Conservation (phyloP, 2,888 invertebrate species). For the Andrena marginata region DNA sequence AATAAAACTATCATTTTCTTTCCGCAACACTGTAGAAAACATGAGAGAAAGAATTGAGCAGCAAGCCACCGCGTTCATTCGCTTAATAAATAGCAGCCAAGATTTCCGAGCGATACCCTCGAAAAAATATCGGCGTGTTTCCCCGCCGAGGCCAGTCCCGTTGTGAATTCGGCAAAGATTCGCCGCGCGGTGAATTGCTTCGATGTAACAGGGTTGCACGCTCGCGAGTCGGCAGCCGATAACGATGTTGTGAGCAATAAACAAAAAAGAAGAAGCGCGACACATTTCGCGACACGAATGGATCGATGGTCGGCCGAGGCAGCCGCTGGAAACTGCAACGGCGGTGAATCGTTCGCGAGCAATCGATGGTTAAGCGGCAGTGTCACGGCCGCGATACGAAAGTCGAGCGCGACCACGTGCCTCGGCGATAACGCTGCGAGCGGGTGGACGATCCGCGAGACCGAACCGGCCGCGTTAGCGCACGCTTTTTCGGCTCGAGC, state of each 20-base stretch:
- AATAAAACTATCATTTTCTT: too few relatives aligned
- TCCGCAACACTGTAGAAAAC: too few relatives aligned
- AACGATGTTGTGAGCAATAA: background rate
- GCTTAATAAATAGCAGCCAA: too few relatives aligned
- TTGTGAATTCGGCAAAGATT: too few relatives aligned
- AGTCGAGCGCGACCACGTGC: constrained; percentile 55
- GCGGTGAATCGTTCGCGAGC: constrained; percentile 19
- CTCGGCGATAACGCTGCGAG: constrained; percentile 39
- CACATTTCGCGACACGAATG: background rate
- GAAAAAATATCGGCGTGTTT: too few relatives aligned
- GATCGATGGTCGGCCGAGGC: background rate
- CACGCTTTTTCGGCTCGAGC: constrained; percentile 11
- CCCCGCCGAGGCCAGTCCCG: too few relatives aligned
- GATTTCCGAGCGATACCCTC: too few relatives aligned
- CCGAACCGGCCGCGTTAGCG: background rate
- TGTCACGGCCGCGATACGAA: constrained; percentile 61
- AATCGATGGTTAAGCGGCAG: constrained; percentile 49
- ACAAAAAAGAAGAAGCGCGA: constrained; percentile 13
- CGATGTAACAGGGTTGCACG: background rate
- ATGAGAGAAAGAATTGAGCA: too few relatives aligned
- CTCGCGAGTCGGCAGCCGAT: background rate
- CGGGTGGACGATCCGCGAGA: constrained; percentile 13
- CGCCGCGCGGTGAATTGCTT: too few relatives aligned
- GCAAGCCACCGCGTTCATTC: too few relatives aligned
- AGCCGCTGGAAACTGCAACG: constrained; percentile 23